phyloP scores from a whole-genome alignment of 2,888 invertebrate genomes.

The Leucophora obtusa region DNA sequence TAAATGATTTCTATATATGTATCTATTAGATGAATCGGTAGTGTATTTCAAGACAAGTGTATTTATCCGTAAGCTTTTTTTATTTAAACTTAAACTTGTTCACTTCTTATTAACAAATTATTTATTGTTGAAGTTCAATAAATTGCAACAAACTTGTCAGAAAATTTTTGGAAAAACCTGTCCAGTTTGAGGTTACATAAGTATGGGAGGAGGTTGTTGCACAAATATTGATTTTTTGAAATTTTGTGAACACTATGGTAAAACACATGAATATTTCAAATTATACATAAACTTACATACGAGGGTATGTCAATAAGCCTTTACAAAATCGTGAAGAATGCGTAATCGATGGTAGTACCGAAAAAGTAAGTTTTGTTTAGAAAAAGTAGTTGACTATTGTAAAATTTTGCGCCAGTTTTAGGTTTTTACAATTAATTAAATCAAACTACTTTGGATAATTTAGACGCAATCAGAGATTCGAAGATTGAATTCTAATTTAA shows the following conservation, averaged over 20 bases:
- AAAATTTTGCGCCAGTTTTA: too few species aligned
- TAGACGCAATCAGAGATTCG: too few species aligned
- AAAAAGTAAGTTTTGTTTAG: too few species aligned
- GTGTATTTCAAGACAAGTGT: not conserved
- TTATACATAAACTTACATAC: too few species aligned
- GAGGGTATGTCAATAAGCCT: too few species aligned
- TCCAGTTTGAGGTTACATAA: conserved; percentile 23
- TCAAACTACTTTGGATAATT: too few species aligned
- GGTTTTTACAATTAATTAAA: too few species aligned
- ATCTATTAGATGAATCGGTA: conserved; percentile 9
- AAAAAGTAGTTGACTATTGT: too few species aligned
- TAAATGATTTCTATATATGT: not conserved
- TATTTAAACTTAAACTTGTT: conserved; percentile 47
- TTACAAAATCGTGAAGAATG: too few species aligned
- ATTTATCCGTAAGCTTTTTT: conserved; percentile 8
- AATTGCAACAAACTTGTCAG: conserved; percentile 11
- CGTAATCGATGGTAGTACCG: too few species aligned
- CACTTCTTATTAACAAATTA: conserved; percentile 10
- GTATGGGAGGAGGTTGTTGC: conserved; percentile 5
- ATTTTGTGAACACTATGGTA: not conserved
- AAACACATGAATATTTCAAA: too few species aligned
- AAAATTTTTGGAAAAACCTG: conserved; percentile 35
- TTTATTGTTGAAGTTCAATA: conserved; percentile 50
- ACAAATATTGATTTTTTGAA: not conserved
- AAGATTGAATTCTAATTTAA: too few species aligned